Evolutionary conservation across 2,797 vertebrate species (phyloP).

Genomic region (Pseudotriccus pelzelni): DNA sequence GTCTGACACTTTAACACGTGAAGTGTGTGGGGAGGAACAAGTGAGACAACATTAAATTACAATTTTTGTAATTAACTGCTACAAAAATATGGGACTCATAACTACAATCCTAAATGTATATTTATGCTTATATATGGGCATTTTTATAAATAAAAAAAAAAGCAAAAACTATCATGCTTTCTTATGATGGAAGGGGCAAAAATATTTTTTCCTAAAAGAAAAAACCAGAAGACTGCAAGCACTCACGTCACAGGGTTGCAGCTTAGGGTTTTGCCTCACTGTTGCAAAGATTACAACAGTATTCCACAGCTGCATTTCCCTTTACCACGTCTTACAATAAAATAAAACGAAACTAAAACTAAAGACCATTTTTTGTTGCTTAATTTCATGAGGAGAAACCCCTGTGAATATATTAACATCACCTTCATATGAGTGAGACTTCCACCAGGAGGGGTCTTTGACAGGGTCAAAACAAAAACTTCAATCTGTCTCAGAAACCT

Average conservation of each 20-base stretch:
- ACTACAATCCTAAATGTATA: neutral
- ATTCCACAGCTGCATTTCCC: neutral
- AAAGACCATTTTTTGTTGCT: neutral
- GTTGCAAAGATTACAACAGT: neutral
- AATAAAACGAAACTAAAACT: neutral
- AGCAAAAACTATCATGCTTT: neutral
- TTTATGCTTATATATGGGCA: neutral
- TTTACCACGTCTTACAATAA: neutral
- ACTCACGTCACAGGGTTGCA: neutral
- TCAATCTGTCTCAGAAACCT: neutral
- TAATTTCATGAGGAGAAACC: neutral
- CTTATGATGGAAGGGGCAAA: neutral
- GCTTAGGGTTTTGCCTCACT: neutral
- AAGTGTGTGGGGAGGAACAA: conserved; percentile 33
- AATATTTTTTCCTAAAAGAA: neutral
- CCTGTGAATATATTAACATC: neutral
- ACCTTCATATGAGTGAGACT: neutral
- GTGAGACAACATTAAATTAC: conserved; percentile 38
- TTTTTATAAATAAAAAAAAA: conserved; percentile 31
- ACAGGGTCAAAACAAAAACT: neutral
- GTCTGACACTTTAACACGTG: conserved; percentile 11
- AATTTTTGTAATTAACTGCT: conserved; percentile 40
- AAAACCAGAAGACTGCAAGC: neutral
- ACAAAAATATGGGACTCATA: conserved; percentile 20
- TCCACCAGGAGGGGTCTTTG: neutral